phyloP scores from a whole-genome alignment of 1,140 invertebrate genomes.

The Periplaneta americana region DNA sequence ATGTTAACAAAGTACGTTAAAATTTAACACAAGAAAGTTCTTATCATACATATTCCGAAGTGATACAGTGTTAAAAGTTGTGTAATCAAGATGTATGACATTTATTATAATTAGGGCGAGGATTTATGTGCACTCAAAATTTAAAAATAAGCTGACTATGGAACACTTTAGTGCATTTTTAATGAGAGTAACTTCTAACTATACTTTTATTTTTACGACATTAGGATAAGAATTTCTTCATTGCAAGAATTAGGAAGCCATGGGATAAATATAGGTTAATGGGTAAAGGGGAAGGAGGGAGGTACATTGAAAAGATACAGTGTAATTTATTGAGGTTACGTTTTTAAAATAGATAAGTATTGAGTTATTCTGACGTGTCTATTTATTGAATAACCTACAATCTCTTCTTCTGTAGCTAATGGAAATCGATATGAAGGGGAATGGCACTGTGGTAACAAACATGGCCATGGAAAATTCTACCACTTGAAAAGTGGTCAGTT shows the following conservation, averaged over 20 bases:
- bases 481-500: conserved; percentile 53
- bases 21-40: no score
- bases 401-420: conserved; percentile 35
- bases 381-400: not conserved
- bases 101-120: not conserved
- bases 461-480: conserved; percentile 51
- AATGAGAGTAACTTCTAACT: no score
- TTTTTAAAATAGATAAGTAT: not conserved
- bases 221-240: not conserved
- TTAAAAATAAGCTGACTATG: no score
- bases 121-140: no score
- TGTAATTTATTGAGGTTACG: not conserved
- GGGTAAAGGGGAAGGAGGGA: not conserved
- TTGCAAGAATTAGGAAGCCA: not conserved
- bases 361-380: not conserved
- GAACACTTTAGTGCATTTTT: no score
- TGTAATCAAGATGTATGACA: not conserved
- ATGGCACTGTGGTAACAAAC: conserved; percentile 46
- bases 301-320: not conserved
- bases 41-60: no score
- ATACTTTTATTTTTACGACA: no score
- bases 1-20: no score
- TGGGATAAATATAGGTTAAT: not conserved
- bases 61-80: no score
- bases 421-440: conserved; percentile 56